Evolutionary conservation across 2,113 vertebrate genomes (phyloP).

Genomic region (Bagarius yarrelli): DNA sequence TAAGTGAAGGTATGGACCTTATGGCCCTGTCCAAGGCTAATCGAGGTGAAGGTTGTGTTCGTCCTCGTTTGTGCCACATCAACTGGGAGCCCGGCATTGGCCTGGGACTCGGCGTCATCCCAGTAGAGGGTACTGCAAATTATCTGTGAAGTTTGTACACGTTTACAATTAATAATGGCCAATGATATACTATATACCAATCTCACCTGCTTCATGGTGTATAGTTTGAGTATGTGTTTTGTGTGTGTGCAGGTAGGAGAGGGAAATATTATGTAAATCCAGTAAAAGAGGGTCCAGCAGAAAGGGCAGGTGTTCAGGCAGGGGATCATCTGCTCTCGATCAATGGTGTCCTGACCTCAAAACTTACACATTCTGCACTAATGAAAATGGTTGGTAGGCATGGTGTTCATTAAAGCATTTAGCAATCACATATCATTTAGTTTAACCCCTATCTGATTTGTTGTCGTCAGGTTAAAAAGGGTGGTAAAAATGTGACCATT

Average conservation of each 20-base stretch:
- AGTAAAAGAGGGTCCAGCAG: slow-evolving; percentile 75
- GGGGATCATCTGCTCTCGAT: slow-evolving; percentile 85
- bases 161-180: background rate
- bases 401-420: background rate
- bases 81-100: slow-evolving; percentile 63
- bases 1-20: slow-evolving; percentile 59
- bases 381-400: slow-evolving; percentile 71
- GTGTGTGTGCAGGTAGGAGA: slow-evolving; percentile 68
- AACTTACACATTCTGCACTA: slow-evolving; percentile 67
- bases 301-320: slow-evolving; percentile 76
- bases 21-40: slow-evolving; percentile 50
- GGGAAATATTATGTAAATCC: slow-evolving; percentile 76
- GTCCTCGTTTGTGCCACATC: slow-evolving; percentile 81
- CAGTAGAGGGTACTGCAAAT: slow-evolving; percentile 57
- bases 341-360: slow-evolving; percentile 75
- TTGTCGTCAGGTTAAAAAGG: slow-evolving; percentile 75
- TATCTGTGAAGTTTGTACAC: background rate
- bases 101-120: slow-evolving; percentile 75
- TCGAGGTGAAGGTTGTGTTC: slow-evolving; percentile 58
- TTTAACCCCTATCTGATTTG: background rate
- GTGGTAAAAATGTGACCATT: slow-evolving; percentile 73
- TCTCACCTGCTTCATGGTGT: too few relatives aligned
- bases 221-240: background rate
- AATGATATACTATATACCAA: background rate
- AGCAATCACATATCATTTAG: background rate